Evolutionary conservation across 2,113 vertebrate species (phyloP).

Genomic region (Aptenodytes patagonicus): DNA sequence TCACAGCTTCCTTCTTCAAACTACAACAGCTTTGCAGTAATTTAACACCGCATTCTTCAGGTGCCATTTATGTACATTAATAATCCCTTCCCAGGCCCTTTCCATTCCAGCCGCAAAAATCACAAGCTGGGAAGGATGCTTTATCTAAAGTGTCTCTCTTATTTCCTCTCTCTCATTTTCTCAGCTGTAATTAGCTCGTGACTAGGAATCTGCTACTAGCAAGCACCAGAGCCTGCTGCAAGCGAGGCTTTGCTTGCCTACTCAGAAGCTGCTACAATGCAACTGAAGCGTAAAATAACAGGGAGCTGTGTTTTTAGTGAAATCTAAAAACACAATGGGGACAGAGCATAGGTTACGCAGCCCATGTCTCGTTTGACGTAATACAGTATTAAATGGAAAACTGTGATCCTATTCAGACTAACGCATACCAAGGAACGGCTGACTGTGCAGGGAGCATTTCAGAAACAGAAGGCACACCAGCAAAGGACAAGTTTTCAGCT

Average conservation of each 20-base stretch:
- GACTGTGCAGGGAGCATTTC: background rate
- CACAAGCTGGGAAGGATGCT: constrained; percentile 37
- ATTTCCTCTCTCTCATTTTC: constrained; percentile 14
- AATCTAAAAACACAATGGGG: background rate
- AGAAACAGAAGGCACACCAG: background rate
- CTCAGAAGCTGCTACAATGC: background rate
- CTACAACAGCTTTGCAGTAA: constrained; percentile 25
- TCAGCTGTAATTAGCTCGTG: constrained; percentile 39
- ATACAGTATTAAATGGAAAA: background rate
- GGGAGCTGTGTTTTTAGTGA: background rate
- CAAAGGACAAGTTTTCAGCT: background rate
- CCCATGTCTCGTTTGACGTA: background rate
- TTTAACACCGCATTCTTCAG: constrained; percentile 55
- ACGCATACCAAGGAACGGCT: background rate
- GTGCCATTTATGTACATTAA: constrained; percentile 14
- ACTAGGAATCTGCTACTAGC: constrained; percentile 16
- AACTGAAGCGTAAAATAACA: background rate
- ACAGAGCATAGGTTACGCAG: background rate
- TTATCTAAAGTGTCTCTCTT: constrained; percentile 35
- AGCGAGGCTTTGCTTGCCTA: background rate
- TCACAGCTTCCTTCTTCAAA: constrained; percentile 33
- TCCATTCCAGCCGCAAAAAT: constrained; percentile 33
- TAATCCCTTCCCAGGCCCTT: constrained; percentile 51
- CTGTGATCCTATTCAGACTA: background rate
- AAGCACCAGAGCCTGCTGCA: background rate